Percentiles rank a stretch among this genome's conserved stretches.
These are phyloP conservation scores for Periparus ater DNA, from an alignment of 2,797 vertebrate species.

Conservation along the genomic window DNA sequence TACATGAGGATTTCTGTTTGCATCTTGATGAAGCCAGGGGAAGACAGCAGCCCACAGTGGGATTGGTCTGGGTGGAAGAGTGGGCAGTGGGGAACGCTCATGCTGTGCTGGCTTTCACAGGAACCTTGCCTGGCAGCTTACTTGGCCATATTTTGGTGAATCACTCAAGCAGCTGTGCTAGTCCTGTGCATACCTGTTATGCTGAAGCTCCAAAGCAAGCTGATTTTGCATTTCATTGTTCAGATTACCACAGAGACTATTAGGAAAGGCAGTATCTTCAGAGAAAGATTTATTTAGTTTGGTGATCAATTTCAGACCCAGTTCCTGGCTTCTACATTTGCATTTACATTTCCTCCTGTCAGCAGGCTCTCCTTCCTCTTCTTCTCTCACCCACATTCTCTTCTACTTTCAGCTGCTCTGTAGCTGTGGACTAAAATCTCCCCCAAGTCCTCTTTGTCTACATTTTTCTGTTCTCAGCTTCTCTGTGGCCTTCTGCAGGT, in stretches of 20 bases:
- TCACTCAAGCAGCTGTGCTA: background rate
- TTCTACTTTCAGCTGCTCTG: background rate
- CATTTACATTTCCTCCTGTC: background rate
- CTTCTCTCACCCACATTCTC: background rate
- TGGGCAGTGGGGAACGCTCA: background rate
- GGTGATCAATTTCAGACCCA: background rate
- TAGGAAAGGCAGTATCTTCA: background rate
- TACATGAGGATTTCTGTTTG: background rate
- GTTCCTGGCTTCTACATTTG: background rate
- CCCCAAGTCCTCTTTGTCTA: background rate
- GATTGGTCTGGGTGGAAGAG: background rate
- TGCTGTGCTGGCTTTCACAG: background rate
- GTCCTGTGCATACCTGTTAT: background rate
- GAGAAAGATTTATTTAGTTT: background rate
- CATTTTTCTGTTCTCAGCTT: background rate
- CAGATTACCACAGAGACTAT: background rate
- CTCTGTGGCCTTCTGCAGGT: background rate
- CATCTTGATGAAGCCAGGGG: background rate
- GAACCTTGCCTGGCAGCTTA: background rate
- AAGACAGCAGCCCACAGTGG: background rate
- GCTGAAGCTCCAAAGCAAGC: background rate
- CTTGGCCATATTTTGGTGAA: background rate
- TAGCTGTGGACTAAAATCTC: background rate
- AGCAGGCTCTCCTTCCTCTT: background rate
- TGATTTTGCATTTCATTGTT: slow-evolving; percentile 2